phyloP scores from a whole-genome alignment of 2,888 invertebrate species.

The Rhimphoctona megacephalus region DNA sequence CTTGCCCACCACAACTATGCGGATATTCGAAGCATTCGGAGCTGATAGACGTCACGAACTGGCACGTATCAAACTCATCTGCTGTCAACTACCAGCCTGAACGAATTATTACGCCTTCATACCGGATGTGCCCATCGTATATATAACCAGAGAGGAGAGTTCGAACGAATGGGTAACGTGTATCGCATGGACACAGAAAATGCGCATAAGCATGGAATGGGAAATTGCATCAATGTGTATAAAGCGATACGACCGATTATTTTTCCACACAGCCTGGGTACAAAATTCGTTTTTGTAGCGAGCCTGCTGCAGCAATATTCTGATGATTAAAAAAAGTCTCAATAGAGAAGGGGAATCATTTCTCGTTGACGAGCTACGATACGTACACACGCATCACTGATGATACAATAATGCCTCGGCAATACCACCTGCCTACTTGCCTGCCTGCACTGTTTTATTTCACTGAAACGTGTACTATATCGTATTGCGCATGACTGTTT shows the following conservation, averaged over 20 bases:
- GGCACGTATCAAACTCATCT: constrained; percentile 81
- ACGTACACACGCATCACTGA: constrained; percentile 45
- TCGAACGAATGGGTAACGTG: background rate
- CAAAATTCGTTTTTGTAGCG: constrained; percentile 24
- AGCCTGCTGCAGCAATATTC: constrained; percentile 1
- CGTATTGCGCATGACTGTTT: constrained; percentile 51
- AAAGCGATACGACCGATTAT: constrained; percentile 54
- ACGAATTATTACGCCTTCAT: constrained; percentile 81
- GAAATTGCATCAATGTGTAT: constrained; percentile 63
- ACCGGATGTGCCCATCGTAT: constrained; percentile 37
- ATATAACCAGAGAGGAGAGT: constrained; percentile 38
- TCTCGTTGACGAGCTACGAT: constrained; percentile 56
- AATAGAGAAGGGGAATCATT: constrained; percentile 42
- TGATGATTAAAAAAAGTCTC: constrained; percentile 41
- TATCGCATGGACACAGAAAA: constrained; percentile 36
- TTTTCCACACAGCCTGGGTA: constrained; percentile 48
- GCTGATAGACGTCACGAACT: constrained; percentile 82
- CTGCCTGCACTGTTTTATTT: constrained; percentile 52
- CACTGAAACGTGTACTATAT: constrained; percentile 52
- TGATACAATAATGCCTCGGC: constrained; percentile 49
- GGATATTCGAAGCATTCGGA: constrained; percentile 80
- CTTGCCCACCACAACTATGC: constrained; percentile 68
- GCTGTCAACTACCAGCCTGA: constrained; percentile 81
- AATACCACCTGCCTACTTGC: constrained; percentile 3
- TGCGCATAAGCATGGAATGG: constrained; percentile 33